phyloP scores from a whole-genome alignment of 2,113 vertebrate genomes.

The Phocoena phocoena region DNA sequence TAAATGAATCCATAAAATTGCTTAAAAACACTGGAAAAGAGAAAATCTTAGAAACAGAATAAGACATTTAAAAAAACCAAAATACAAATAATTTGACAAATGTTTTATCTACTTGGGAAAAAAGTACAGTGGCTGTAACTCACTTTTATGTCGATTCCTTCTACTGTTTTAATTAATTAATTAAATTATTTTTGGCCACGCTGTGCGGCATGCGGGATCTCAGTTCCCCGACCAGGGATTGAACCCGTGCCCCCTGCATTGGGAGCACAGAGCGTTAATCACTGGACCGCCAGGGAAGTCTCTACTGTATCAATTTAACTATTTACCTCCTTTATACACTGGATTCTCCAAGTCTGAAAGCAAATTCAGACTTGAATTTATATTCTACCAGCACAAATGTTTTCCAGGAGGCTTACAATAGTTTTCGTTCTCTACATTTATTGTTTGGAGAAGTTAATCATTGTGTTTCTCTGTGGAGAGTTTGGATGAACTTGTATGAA shows the following conservation, averaged over 20 bases:
- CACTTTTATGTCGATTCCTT: too few relatives aligned
- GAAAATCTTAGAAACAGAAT: neutral
- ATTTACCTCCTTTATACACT: fast-evolving
- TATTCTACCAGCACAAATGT: fast-evolving
- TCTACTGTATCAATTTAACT: too few relatives aligned
- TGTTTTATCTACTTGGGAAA: neutral
- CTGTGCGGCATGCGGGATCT: neutral
- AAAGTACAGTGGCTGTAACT: neutral
- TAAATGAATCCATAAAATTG: too few relatives aligned
- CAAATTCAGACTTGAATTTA: too few relatives aligned
- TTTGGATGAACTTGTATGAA: too few relatives aligned
- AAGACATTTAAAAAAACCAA: fast-evolving
- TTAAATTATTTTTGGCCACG: too few relatives aligned
- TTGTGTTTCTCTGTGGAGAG: too few relatives aligned
- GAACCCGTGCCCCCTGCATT: neutral
- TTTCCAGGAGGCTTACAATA: fast-evolving
- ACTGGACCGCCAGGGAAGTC: neutral
- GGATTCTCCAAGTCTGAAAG: neutral
- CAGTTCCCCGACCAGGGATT: neutral
- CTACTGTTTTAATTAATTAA: too few relatives aligned
- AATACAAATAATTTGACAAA: neutral
- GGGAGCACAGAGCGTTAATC: neutral
- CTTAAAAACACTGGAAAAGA: too few relatives aligned
- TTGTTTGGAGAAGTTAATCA: too few relatives aligned
- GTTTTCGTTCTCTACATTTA: too few relatives aligned